These are phyloP conservation scores for Lapara coniferarum DNA, from an alignment of 2,888 invertebrate species.

Conservation along the genomic window DNA sequence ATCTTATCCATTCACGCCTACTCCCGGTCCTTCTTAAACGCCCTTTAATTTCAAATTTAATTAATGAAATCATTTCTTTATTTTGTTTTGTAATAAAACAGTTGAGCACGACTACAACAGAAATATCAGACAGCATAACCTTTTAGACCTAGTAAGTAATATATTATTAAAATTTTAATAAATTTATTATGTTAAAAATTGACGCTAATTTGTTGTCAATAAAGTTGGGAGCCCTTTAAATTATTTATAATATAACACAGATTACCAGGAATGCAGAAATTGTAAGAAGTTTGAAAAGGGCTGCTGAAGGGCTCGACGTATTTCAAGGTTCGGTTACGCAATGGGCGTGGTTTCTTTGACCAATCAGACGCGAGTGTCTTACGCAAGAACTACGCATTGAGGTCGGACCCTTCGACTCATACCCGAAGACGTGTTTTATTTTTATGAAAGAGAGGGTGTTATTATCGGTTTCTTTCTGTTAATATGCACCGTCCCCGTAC, in stretches of 20 bases:
- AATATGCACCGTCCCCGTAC: background rate
- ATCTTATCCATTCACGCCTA: slow-evolving; percentile 71
- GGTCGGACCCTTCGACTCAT: slow-evolving; percentile 51
- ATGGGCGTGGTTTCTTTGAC: slow-evolving; percentile 74
- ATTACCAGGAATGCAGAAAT: slow-evolving; percentile 73
- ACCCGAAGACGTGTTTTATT: slow-evolving; percentile 35
- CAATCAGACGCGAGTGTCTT: slow-evolving; percentile 65
- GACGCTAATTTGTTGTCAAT: slow-evolving; percentile 10
- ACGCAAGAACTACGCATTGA: slow-evolving; percentile 74
- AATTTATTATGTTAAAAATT: slow-evolving; percentile 50
- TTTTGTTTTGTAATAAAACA: slow-evolving; percentile 31
- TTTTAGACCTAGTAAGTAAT: background rate
- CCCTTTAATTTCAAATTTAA: slow-evolving; percentile 51
- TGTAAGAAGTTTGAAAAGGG: slow-evolving; percentile 74
- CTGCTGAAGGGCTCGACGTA: slow-evolving; percentile 71
- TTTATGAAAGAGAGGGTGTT: slow-evolving; percentile 2
- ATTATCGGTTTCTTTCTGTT: slow-evolving; percentile 6
- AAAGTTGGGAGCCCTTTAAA: slow-evolving; percentile 77
- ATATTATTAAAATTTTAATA: slow-evolving; percentile 24
- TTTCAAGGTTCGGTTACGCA: slow-evolving; percentile 78
- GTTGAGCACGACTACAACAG: background rate
- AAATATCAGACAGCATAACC: too few relatives aligned
- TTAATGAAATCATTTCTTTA: slow-evolving; percentile 51
- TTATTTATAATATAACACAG: slow-evolving; percentile 85
- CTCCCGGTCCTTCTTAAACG: slow-evolving; percentile 41